Conservation (phyloP, 2,797 vertebrate species). For the Telmatherina bonti region DNA sequence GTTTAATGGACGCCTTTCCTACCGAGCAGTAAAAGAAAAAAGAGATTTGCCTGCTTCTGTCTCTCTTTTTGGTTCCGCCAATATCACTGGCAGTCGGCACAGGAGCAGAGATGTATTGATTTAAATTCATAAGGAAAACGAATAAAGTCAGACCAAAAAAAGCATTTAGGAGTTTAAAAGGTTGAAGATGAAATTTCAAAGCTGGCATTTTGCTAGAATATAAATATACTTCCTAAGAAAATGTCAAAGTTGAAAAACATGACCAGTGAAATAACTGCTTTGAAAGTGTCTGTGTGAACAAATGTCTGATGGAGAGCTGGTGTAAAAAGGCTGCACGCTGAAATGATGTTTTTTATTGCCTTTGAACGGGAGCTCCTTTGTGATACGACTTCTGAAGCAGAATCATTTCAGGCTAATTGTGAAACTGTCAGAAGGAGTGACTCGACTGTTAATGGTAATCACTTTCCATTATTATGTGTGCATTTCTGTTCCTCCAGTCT, state of each 20-base stretch:
- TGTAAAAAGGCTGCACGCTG: conserved; percentile 31
- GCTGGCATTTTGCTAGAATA: conserved; percentile 66
- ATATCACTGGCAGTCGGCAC: conserved; percentile 45
- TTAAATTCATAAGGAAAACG: conserved; percentile 53
- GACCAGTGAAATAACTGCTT: conserved; percentile 51
- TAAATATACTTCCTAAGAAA: conserved; percentile 48
- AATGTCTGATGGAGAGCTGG: conserved; percentile 57
- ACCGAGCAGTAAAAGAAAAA: conserved; percentile 38
- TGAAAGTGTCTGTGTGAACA: conserved; percentile 44
- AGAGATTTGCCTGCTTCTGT: conserved; percentile 29
- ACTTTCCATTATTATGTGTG: neutral
- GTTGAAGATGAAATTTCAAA: conserved; percentile 51
- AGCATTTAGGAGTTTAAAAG: conserved; percentile 61
- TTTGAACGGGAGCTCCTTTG: conserved; percentile 65
- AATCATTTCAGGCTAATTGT: conserved; percentile 73
- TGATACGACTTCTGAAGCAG: conserved; percentile 55
- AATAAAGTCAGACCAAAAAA: conserved; percentile 54
- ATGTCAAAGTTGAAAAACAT: conserved; percentile 54
- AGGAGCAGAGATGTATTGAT: conserved; percentile 53
- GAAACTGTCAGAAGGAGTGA: conserved; percentile 55
- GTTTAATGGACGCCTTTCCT: conserved; percentile 73
- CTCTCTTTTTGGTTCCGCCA: conserved; percentile 49
- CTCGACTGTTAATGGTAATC: conserved; percentile 63
- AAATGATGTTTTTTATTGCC: conserved; percentile 30
- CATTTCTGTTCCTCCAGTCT: neutral